phyloP scores from a whole-genome alignment of 2,797 vertebrate species.

The Coracias cyanogaster region DNA sequence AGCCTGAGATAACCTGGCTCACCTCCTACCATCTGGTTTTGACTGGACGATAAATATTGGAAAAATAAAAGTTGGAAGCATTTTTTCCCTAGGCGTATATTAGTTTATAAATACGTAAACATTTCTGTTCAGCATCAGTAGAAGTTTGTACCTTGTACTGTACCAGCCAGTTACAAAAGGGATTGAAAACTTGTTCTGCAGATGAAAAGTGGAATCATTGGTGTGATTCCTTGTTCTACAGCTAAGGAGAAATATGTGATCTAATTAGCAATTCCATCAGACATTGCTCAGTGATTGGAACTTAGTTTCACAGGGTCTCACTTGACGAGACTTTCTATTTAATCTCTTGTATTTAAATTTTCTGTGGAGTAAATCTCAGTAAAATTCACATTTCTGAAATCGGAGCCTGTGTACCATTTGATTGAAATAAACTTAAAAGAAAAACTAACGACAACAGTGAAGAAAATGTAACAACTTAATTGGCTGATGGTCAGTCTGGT shows the following conservation, averaged over 20 bases:
- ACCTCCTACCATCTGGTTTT: slow-evolving; percentile 61
- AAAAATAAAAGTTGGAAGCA: slow-evolving; percentile 55
- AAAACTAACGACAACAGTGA: neutral
- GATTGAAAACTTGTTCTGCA: slow-evolving; percentile 43
- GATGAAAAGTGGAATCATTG: slow-evolving; percentile 38
- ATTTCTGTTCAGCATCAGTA: slow-evolving; percentile 54
- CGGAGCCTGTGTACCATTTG: neutral
- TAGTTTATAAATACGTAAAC: slow-evolving; percentile 48
- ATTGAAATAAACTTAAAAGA: neutral
- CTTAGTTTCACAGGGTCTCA: slow-evolving; percentile 47
- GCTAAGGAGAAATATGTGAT: slow-evolving; percentile 57
- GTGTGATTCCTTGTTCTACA: slow-evolving; percentile 54
- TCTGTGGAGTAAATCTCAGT: slow-evolving; percentile 34
- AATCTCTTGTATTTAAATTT: slow-evolving; percentile 57
- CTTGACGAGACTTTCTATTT: slow-evolving; percentile 59
- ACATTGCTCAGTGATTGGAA: slow-evolving; percentile 64
- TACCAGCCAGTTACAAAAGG: slow-evolving; percentile 39
- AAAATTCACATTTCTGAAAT: slow-evolving; percentile 29
- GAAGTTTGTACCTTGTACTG: slow-evolving; percentile 15
- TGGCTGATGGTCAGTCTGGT: neutral
- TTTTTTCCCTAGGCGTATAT: neutral
- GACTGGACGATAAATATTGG: slow-evolving; percentile 51
- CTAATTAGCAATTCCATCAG: slow-evolving; percentile 71
- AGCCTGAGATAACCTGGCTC: slow-evolving; percentile 55
- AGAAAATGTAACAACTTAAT: neutral